Conservation (phyloP, 2,113 vertebrate species). For the Bostrychus sinensis region DNA sequence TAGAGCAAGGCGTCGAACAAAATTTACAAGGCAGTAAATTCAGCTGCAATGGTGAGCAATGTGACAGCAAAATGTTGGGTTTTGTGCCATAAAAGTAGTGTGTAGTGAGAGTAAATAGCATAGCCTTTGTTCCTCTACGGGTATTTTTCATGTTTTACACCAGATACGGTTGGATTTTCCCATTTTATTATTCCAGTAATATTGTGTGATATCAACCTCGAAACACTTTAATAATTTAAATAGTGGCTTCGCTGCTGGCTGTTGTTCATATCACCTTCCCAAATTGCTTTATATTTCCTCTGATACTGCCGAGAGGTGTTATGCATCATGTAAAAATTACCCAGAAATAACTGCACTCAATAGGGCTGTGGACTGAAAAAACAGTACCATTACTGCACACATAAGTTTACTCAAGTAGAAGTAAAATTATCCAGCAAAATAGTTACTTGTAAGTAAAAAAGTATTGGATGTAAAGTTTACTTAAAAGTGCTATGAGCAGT, state of each 20-base stretch:
- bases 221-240: conserved; percentile 53
- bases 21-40: conserved; percentile 61
- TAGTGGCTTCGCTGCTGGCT: conserved; percentile 12
- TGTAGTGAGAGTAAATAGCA: conserved; percentile 22
- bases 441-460: no score
- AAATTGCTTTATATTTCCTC: conserved; percentile 50
- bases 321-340: conserved; percentile 46
- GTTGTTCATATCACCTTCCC: conserved; percentile 33
- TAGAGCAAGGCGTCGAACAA: conserved; percentile 39
- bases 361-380: background rate
- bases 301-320: conserved; percentile 28
- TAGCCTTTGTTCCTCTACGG: conserved; percentile 3
- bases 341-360: conserved; percentile 23
- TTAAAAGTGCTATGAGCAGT: no score
- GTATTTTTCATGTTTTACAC: conserved; percentile 31
- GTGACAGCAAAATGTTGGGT: conserved; percentile 49
- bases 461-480: no score
- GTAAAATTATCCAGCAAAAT: no score
- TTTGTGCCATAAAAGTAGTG: conserved; percentile 44
- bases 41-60: conserved; percentile 29
- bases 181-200: conserved; percentile 35
- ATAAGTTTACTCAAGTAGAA: no score
- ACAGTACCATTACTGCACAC: background rate
- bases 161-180: conserved; percentile 34
- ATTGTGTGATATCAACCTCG: conserved; percentile 32